Percentiles rank a stretch among this genome's conserved stretches.
These are phyloP conservation scores for Clarias pachynema DNA, from an alignment of 2,797 vertebrate genomes.

Conservation along the genomic window DNA sequence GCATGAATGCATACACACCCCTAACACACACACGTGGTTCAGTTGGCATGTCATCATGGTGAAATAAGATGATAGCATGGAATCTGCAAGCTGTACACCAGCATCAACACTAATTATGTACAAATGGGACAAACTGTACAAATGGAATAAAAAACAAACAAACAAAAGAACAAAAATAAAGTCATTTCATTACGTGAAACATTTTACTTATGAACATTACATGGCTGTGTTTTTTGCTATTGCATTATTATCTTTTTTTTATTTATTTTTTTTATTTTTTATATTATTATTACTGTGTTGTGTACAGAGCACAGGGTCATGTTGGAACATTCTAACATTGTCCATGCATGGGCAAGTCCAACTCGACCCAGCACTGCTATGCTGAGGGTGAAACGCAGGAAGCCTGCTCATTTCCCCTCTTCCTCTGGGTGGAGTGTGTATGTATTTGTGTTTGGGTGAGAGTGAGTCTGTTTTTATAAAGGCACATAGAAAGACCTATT, in stretches of 20 bases:
- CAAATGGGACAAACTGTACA: background rate
- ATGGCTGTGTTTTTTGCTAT: background rate
- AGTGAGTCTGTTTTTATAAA: constrained; percentile 10
- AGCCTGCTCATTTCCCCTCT: constrained; percentile 70
- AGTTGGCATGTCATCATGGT: background rate
- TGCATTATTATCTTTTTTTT: background rate
- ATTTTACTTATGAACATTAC: background rate
- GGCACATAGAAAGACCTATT: constrained; percentile 12
- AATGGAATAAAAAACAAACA: background rate
- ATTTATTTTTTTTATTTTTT: too few relatives aligned
- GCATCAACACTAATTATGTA: background rate
- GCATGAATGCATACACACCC: background rate
- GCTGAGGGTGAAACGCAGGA: constrained; percentile 68
- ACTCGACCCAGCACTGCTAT: constrained; percentile 33
- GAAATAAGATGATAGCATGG: constrained; percentile 6
- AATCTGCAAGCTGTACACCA: background rate
- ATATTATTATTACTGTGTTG: background rate
- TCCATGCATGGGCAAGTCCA: constrained; percentile 26
- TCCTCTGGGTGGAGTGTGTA: constrained; percentile 70
- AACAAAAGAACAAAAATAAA: background rate
- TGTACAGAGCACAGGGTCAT: background rate
- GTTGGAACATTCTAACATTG: constrained; percentile 18
- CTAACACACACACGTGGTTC: background rate
- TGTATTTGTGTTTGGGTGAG: constrained; percentile 11
- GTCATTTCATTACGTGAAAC: too few relatives aligned